These are phyloP conservation scores for Megalurothrips usitatus DNA, from an alignment of 2,888 invertebrate species.

Conservation along the genomic window DNA sequence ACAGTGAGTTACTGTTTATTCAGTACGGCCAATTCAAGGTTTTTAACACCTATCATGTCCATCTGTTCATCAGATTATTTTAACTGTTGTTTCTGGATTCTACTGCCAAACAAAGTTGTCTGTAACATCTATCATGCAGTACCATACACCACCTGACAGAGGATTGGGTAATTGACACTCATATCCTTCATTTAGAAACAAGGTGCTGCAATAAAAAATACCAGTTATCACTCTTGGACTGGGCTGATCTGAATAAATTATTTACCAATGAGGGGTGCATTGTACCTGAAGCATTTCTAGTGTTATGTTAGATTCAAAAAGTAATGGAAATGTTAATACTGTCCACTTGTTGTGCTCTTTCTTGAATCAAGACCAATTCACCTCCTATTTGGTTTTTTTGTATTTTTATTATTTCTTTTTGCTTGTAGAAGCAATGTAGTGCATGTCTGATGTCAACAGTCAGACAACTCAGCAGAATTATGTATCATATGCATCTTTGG, in stretches of 20 bases:
- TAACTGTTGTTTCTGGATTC: background rate
- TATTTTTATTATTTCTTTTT: background rate
- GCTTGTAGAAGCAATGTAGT: background rate
- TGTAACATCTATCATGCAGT: background rate
- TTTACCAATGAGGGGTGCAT: slow-evolving; percentile 5
- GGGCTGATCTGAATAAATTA: background rate
- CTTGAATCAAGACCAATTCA: background rate
- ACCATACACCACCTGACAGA: background rate
- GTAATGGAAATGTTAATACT: background rate
- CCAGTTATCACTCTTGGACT: background rate
- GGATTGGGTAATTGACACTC: no score
- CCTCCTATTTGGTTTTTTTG: background rate
- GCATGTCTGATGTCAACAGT: background rate
- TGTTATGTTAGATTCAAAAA: slow-evolving; percentile 8
- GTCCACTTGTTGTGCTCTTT: background rate
- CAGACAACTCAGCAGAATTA: background rate
- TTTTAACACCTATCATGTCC: background rate
- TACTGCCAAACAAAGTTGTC: background rate
- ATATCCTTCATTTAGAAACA: no score
- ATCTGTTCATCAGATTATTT: background rate
- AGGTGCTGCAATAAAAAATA: no score
- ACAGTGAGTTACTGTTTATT: background rate
- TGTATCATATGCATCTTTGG: background rate
- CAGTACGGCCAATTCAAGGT: background rate
- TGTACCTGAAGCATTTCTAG: slow-evolving; percentile 14